Percentiles rank a stretch among this genome's conserved stretches.
These are phyloP conservation scores for Desmodus rotundus DNA, from an alignment of 2,113 vertebrate species.

Conservation along the genomic window DNA sequence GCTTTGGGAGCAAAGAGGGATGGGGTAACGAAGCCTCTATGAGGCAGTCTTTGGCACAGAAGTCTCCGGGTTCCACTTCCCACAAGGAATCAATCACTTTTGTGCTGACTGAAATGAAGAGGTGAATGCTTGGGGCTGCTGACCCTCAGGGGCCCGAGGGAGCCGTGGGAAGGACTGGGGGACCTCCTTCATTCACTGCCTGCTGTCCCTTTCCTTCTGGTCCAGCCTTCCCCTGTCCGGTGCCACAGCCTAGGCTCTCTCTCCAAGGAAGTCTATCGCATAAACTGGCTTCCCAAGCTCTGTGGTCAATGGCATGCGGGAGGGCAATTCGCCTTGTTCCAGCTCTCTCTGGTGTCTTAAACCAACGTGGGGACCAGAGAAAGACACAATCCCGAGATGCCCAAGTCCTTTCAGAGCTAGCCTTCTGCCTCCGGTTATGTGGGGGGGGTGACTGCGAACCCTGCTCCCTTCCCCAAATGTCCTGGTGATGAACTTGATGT, in stretches of 20 bases:
- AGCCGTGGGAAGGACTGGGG: background rate
- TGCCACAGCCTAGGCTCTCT: background rate
- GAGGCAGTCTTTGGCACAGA: constrained; percentile 45
- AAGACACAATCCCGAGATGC: background rate
- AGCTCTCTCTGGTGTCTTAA: background rate
- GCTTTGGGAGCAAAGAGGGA: background rate
- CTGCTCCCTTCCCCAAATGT: background rate
- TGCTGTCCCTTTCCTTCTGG: background rate
- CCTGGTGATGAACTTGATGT: background rate
- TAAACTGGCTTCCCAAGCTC: background rate
- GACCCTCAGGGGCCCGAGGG: background rate
- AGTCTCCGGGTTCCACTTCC: background rate
- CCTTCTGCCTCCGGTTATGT: background rate
- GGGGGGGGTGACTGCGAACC: background rate
- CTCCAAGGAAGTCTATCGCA: background rate
- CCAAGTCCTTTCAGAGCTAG: background rate
- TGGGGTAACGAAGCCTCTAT: background rate
- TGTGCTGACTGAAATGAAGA: background rate
- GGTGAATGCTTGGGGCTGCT: background rate
- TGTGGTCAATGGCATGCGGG: background rate
- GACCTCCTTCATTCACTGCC: background rate
- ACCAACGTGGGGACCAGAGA: background rate
- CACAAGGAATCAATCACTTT: background rate
- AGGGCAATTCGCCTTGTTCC: background rate
- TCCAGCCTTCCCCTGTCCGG: background rate